A percentile compares a stretch with the other conserved stretches of the same genome.
phyloP scores from a whole-genome alignment of 2,888 invertebrate genomes.

The Phaedon cochleariae region DNA sequence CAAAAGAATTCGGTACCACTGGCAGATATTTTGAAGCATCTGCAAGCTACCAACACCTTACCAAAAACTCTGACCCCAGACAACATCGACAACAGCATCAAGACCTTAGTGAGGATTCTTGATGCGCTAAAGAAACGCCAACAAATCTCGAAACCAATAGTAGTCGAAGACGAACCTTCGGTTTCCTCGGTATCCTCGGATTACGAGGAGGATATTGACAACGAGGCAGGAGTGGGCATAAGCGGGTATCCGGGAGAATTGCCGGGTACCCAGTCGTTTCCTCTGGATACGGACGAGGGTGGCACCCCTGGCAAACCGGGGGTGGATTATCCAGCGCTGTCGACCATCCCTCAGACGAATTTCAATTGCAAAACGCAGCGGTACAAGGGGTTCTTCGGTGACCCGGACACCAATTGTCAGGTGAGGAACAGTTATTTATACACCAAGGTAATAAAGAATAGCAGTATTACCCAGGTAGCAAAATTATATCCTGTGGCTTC shows the following conservation, averaged over 20 bases:
- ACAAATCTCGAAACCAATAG: conserved; percentile 55
- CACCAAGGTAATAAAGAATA: too few species aligned
- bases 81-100: conserved; percentile 81
- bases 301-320: conserved; percentile 76
- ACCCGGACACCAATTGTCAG: conserved; percentile 87
- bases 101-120: conserved; percentile 78
- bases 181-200: neutral
- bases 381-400: conserved; percentile 91
- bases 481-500: too few species aligned
- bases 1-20: conserved; percentile 58
- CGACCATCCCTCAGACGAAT: conserved; percentile 77
- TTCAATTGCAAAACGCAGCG: conserved; percentile 86
- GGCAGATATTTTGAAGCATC: conserved; percentile 72
- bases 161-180: conserved; percentile 54
- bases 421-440: too few species aligned
- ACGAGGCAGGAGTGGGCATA: conserved; percentile 52
- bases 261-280: conserved; percentile 50
- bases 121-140: conserved; percentile 71
- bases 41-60: conserved; percentile 77
- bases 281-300: conserved; percentile 66
- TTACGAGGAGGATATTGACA: conserved; percentile 47
- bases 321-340: conserved; percentile 82
- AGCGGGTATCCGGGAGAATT: conserved; percentile 43
- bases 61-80: conserved; percentile 79
- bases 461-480: too few species aligned